phyloP scores from a whole-genome alignment of 2,888 invertebrate species.

The Dascillus cervinus region DNA sequence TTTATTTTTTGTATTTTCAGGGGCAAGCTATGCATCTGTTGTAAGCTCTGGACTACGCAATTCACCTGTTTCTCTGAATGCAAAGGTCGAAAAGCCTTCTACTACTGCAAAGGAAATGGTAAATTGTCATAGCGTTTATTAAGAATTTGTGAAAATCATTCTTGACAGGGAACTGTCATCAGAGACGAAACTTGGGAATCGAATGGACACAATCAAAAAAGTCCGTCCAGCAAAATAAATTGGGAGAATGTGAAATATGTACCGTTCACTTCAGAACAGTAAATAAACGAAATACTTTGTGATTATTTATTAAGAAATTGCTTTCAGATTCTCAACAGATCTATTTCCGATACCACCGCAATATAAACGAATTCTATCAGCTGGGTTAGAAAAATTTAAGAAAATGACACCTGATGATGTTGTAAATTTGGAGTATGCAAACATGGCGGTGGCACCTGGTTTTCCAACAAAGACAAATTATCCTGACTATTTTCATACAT shows the following conservation, averaged over 20 bases:
- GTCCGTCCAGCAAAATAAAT: conserved; percentile 20
- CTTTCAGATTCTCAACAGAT: too few species aligned
- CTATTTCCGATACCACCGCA: conserved; percentile 17
- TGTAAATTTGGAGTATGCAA: not conserved
- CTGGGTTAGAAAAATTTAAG: conserved; percentile 10
- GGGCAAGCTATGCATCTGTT: too few species aligned
- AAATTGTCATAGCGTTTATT: conserved; percentile 21
- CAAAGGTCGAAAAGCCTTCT: conserved; percentile 29
- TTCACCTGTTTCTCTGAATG: conserved; percentile 39
- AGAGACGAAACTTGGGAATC: conserved; percentile 27
- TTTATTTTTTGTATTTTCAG: too few species aligned
- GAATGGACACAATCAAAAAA: conserved; percentile 14
- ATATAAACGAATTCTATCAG: conserved; percentile 13
- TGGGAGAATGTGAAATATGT: conserved; percentile 18
- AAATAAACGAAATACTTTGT: too few species aligned
- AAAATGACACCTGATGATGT: not conserved
- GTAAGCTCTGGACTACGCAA: too few species aligned
- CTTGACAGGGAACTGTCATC: conserved; percentile 36
- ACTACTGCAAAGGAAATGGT: conserved; percentile 45
- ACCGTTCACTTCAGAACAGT: too few species aligned
- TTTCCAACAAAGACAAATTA: conserved; percentile 45
- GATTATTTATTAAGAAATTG: too few species aligned
- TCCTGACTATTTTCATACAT: conserved; percentile 45
- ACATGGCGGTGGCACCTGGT: conserved; percentile 30
- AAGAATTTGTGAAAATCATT: conserved; percentile 46